These are phyloP conservation scores for Hippasteria phrygiana DNA, from an alignment of 53 echinoderm and acorn worm genomes.

Conservation along the genomic window DNA sequence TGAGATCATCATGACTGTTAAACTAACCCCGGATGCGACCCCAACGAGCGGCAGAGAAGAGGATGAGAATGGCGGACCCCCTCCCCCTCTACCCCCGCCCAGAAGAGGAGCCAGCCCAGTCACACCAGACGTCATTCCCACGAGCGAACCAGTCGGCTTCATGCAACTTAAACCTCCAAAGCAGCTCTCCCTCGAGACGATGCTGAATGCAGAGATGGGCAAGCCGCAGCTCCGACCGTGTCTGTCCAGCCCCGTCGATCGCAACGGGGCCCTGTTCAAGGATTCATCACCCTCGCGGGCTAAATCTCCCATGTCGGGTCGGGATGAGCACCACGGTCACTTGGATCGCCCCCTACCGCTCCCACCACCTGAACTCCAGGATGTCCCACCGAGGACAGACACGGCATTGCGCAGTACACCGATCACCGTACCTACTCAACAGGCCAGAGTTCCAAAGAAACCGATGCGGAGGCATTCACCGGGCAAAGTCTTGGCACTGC, in stretches of 20 bases:
- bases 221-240: constrained; percentile 22
- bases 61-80: constrained; percentile 1
- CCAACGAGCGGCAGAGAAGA: not conserved
- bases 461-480: constrained; percentile 1
- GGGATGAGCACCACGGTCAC: not conserved
- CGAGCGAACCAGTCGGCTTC: not conserved
- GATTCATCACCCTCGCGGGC: constrained; percentile 36
- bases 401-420: not conserved
- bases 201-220: not conserved
- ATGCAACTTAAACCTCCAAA: constrained; percentile 41
- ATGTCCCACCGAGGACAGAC: not conserved
- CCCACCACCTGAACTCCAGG: constrained; percentile 18
- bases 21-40: not conserved
- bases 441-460: not conserved
- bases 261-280: not conserved
- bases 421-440: not conserved
- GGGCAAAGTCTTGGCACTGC: constrained; percentile 32
- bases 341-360: constrained; percentile 31
- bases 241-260: constrained; percentile 34
- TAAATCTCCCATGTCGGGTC: constrained; percentile 5
- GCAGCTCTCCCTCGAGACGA: constrained; percentile 35
- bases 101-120: constrained; percentile 67
- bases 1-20: not conserved
- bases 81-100: constrained; percentile 82
- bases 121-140: constrained; percentile 32